These are phyloP conservation scores for Hydrophis major DNA, from an alignment of 2,797 vertebrate genomes.

Conservation along the genomic window DNA sequence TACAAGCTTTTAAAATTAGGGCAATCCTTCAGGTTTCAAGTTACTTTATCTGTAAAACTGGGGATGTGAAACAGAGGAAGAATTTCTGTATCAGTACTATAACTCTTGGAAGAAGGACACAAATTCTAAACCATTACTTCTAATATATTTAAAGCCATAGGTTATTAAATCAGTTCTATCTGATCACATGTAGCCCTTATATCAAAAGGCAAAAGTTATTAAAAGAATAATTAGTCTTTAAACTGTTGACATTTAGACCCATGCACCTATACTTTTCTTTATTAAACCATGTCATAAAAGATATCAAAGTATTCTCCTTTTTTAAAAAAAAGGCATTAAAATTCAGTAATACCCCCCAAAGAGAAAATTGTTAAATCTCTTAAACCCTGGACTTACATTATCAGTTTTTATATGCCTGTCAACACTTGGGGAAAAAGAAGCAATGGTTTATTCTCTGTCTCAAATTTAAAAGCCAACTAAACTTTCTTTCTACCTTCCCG, in stretches of 20 bases:
- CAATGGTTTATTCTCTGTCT: slow-evolving; percentile 68
- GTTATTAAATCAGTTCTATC: slow-evolving; percentile 18
- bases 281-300: slow-evolving; percentile 67
- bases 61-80: neutral
- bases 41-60: neutral
- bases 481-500: slow-evolving; percentile 71
- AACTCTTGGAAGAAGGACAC: neutral
- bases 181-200: slow-evolving; percentile 20
- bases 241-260: slow-evolving; percentile 55
- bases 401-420: slow-evolving; percentile 90
- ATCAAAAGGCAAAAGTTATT: slow-evolving; percentile 54
- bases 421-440: slow-evolving; percentile 75
- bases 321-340: slow-evolving; percentile 76
- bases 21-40: neutral
- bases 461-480: slow-evolving; percentile 68
- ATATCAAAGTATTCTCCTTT: slow-evolving; percentile 72
- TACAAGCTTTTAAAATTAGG: slow-evolving; percentile 13
- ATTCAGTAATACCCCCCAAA: slow-evolving; percentile 79
- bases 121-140: neutral
- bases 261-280: slow-evolving; percentile 47
- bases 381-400: slow-evolving; percentile 81
- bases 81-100: neutral
- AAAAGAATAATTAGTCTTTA: slow-evolving; percentile 38
- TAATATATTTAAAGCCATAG: slow-evolving; percentile 25
- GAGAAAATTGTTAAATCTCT: slow-evolving; percentile 76